Percentiles rank a stretch among this genome's conserved stretches.
Conservation (phyloP, 2,888 invertebrate genomes). For the Kryphioiulus occultus region DNA sequence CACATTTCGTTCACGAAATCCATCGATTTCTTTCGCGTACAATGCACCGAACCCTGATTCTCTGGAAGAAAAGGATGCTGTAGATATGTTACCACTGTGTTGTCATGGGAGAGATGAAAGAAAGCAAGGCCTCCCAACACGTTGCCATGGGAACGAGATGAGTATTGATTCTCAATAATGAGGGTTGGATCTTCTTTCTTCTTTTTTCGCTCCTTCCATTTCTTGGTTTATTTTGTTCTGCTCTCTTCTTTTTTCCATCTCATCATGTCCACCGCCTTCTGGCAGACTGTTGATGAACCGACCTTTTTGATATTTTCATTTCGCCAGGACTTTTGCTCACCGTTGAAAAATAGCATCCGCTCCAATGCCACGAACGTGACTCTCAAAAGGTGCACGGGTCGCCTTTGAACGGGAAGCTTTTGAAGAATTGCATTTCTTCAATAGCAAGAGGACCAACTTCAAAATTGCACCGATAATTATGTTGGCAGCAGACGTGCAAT, state of each 20-base stretch:
- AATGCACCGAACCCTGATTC: conserved; percentile 23
- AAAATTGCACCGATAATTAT: neutral
- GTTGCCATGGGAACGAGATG: conserved; percentile 48
- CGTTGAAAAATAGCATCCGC: conserved; percentile 14
- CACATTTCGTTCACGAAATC: conserved; percentile 39
- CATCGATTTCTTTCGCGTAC: conserved; percentile 15
- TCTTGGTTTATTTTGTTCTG: neutral
- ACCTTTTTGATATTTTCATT: conserved; percentile 1
- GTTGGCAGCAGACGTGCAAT: conserved; percentile 10
- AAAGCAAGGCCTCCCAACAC: conserved; percentile 17
- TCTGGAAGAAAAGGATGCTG: neutral
- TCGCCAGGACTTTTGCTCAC: neutral
- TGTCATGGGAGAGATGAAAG: conserved; percentile 29
- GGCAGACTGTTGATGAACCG: conserved; percentile 23
- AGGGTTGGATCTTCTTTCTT: conserved; percentile 36
- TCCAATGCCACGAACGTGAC: neutral
- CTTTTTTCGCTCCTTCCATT: conserved; percentile 24
- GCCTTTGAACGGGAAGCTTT: too few relatives aligned
- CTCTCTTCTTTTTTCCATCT: conserved; percentile 15
- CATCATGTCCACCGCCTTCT: conserved; percentile 23
- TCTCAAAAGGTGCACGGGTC: neutral
- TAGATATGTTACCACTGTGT: conserved; percentile 21
- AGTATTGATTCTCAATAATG: conserved; percentile 51
- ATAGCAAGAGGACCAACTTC: conserved; percentile 12
- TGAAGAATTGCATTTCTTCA: neutral